These are phyloP conservation scores for Stictocephala bisonia DNA, from an alignment of 2,888 invertebrate species.

Conservation along the genomic window DNA sequence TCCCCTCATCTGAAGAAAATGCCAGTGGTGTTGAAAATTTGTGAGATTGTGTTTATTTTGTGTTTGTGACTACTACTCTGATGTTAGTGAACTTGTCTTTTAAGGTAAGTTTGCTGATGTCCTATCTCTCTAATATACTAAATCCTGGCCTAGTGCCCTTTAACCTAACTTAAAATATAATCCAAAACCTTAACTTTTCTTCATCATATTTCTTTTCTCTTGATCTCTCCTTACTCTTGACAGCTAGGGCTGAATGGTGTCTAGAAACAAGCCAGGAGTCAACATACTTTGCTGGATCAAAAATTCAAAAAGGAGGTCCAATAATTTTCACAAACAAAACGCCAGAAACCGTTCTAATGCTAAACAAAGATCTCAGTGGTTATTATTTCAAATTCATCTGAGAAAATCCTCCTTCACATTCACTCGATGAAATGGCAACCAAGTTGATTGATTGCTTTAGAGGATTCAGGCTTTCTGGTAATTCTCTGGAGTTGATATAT, in stretches of 20 bases:
- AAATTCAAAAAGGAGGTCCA: not conserved
- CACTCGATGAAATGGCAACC: not conserved
- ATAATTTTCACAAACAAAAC: conserved; percentile 7
- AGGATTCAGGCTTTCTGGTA: not conserved
- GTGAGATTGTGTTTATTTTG: too few relatives aligned
- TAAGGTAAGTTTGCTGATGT: too few relatives aligned
- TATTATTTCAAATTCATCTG: not conserved
- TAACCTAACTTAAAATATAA: not conserved
- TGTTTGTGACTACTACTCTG: too few relatives aligned
- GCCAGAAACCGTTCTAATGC: not conserved
- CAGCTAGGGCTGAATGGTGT: not conserved
- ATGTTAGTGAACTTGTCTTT: too few relatives aligned
- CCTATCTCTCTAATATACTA: too few relatives aligned
- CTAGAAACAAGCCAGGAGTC: not conserved
- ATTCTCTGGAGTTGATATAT: not conserved
- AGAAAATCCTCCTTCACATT: conserved; percentile 5
- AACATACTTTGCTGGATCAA: not conserved
- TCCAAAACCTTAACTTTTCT: not conserved
- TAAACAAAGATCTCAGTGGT: not conserved
- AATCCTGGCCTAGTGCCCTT: too few relatives aligned
- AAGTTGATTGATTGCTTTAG: not conserved
- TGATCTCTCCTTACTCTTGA: not conserved
- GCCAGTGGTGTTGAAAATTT: too few relatives aligned
- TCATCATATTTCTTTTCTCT: conserved; percentile 2
- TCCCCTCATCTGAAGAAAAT: too few relatives aligned